A percentile compares a stretch with the other conserved stretches of the same genome.
Conservation (phyloP, 2,113 vertebrate genomes). For the Thamnaconus septentrionalis region DNA sequence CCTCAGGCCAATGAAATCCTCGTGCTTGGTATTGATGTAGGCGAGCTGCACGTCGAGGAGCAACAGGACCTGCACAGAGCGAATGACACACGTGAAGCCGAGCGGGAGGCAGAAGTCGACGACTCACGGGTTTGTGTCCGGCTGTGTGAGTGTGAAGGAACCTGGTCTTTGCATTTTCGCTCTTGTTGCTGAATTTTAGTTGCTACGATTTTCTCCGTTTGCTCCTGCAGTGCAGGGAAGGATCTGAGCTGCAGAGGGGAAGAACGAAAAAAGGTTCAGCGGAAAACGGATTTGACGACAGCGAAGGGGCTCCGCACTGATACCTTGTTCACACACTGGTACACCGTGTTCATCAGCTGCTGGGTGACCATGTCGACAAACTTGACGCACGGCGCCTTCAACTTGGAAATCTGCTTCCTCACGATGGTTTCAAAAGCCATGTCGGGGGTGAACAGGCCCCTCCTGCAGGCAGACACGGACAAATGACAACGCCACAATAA, state of each 20-base stretch:
- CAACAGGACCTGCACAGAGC: conserved; percentile 79
- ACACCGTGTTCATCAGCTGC: conserved; percentile 87
- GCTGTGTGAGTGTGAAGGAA: conserved; percentile 46
- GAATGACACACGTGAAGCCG: background rate
- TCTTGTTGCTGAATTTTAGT: conserved; percentile 87
- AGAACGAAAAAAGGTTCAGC: conserved; percentile 4
- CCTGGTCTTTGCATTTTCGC: conserved; percentile 90
- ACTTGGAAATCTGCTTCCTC: conserved; percentile 89
- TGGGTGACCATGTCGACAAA: conserved; percentile 91
- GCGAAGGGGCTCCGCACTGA: background rate
- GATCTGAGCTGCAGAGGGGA: conserved; percentile 79
- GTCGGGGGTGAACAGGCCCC: conserved; percentile 93
- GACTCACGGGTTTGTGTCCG: background rate
- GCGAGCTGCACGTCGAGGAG: conserved; percentile 91
- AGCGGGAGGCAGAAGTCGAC: background rate
- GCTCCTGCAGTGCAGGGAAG: conserved; percentile 87
- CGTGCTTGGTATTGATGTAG: conserved; percentile 95
- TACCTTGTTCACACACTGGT: conserved; percentile 91
- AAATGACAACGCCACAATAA: background rate
- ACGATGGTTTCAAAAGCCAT: conserved; percentile 95
- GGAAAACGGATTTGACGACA: background rate
- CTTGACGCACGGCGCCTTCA: conserved; percentile 89
- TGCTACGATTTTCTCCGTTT: conserved; percentile 89
- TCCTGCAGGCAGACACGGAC: conserved; percentile 71
- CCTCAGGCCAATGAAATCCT: conserved; percentile 95